These are phyloP conservation scores for Pseudomyrmex flavicornis DNA, from an alignment of 1,140 invertebrate species.

Conservation along the genomic window DNA sequence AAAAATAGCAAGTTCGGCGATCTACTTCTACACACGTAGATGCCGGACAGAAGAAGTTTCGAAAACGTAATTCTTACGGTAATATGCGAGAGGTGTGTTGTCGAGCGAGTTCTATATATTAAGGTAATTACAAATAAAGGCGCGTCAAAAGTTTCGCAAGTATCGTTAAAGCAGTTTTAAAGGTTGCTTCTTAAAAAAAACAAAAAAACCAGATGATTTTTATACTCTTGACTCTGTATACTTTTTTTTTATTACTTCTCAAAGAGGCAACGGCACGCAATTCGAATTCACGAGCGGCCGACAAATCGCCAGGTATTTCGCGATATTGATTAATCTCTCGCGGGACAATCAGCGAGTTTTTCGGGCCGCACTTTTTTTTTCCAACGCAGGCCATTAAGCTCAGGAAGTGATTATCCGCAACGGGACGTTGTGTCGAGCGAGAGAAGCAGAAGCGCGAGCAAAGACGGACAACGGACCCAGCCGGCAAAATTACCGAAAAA, in stretches of 20 bases:
- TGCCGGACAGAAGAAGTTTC: conserved; percentile 34
- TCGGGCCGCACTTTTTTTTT: conserved; percentile 10
- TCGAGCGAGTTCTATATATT: not conserved
- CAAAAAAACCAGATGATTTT: too few relatives aligned
- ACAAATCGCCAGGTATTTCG: not conserved
- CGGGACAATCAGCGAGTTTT: conserved; percentile 39
- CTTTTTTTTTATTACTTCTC: not conserved
- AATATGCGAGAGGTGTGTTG: not conserved
- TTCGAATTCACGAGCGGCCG: not conserved
- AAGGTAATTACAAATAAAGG: too few relatives aligned
- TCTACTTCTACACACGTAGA: not conserved
- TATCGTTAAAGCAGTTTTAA: not conserved
- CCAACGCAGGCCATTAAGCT: conserved; percentile 32
- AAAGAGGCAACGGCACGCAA: not conserved
- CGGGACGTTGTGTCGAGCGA: conserved; percentile 38
- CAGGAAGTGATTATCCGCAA: conserved; percentile 59
- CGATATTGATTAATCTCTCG: conserved; percentile 50
- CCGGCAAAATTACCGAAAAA: conserved; percentile 60
- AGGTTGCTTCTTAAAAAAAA: not conserved
- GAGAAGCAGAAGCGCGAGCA: conserved; percentile 10
- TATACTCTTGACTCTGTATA: not conserved
- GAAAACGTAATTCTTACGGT: conserved; percentile 22
- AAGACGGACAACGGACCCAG: conserved; percentile 45
- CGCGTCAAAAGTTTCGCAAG: not conserved
- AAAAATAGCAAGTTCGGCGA: conserved; percentile 27